These are phyloP conservation scores for Heloderma charlesbogerti DNA, from an alignment of 2,113 vertebrate species.

Conservation along the genomic window DNA sequence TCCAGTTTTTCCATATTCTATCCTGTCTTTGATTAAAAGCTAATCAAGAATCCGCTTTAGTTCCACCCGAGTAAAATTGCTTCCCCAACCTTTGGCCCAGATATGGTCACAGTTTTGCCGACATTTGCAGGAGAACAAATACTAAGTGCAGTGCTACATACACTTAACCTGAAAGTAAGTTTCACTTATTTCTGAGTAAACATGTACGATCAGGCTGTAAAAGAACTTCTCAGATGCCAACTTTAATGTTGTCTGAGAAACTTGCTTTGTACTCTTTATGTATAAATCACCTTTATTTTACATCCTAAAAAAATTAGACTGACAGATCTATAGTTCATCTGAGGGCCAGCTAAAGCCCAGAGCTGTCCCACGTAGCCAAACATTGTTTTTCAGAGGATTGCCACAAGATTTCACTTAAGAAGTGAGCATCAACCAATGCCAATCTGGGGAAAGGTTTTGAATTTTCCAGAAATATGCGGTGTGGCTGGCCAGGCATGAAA, in stretches of 20 bases:
- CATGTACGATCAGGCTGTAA: background rate
- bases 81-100: background rate
- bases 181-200: background rate
- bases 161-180: background rate
- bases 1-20: background rate
- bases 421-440: background rate
- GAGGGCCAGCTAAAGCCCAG: background rate
- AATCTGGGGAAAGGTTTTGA: background rate
- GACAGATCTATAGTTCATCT: background rate
- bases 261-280: background rate
- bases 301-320: background rate
- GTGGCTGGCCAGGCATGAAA: background rate
- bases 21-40: constrained; percentile 32
- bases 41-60: constrained; percentile 13
- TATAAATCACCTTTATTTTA: too few relatives aligned
- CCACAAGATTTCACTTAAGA: background rate
- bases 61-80: background rate
- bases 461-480: background rate
- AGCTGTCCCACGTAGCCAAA: background rate
- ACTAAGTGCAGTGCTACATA: too few relatives aligned
- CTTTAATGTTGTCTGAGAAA: background rate
- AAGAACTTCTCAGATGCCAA: background rate
- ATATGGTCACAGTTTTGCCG: background rate
- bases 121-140: background rate
- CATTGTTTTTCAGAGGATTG: background rate